Conservation (phyloP, 2,797 vertebrate species). For the Pseudochirops cupreus region DNA sequence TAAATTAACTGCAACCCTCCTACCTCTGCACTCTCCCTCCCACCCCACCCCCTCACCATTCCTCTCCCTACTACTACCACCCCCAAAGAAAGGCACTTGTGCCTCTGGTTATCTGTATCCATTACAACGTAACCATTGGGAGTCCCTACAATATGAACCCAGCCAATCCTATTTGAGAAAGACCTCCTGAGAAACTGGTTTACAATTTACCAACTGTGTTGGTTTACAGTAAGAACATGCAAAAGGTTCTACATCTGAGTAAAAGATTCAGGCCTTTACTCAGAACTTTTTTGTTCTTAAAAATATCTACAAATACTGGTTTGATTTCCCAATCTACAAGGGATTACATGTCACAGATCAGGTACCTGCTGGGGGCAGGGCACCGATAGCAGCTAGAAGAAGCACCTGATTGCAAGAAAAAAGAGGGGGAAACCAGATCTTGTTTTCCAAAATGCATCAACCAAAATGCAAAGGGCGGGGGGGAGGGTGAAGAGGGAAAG, state of each 20-base stretch:
- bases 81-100: neutral
- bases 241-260: neutral
- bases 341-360: neutral
- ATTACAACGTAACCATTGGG: neutral
- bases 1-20: neutral
- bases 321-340: neutral
- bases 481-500: neutral
- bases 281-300: neutral
- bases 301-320: neutral
- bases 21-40: too few relatives aligned
- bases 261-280: neutral
- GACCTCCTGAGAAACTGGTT: neutral
- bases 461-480: too few relatives aligned
- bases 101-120: neutral
- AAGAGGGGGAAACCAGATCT: neutral
- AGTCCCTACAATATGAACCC: neutral
- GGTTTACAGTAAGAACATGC: neutral
- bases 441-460: too few relatives aligned
- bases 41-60: too few relatives aligned
- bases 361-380: neutral
- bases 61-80: neutral
- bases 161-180: neutral
- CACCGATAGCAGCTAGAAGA: neutral
- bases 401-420: neutral
- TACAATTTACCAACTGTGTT: neutral